Base-by-base conservation (phyloP, 2,888 invertebrate species). In the Mycalesis mineus region DNA sequence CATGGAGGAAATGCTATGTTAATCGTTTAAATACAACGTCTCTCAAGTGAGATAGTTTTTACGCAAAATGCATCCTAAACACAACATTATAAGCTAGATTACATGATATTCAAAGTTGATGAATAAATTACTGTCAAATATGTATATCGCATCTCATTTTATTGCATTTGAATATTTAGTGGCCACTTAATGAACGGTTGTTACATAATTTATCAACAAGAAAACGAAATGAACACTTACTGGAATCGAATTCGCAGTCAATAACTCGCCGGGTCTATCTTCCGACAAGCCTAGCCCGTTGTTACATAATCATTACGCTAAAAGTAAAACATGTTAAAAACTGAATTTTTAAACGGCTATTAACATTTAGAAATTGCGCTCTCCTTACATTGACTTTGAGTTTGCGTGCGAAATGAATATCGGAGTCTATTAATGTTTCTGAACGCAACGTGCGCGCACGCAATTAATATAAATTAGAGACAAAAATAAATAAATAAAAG, bases 381-480 rank as follows among this genome's bases (percentile, higher is more conserved):
- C 65, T 65, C 62, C 54, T 65, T 61, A 57, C 62, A 62, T 53
- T 61, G 61, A 62, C 59, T 62, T 57, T 55, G 64, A 55, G 60
- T 49, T 58, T 64, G 68, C 68, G 63, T 66, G 65, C 50, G 42
- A 55, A 45, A 53, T 57, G 57, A 28, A 51, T 55, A 59, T 50
- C 48, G 55, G 53, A 49, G 22, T 44, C 64, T 69, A 68, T 67
- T 70, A 55, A 60, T 63, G 62, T 66, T 54, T 64, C 63, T 22
- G 68, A 64, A 61, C 64, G 64, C 65, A 55, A 53, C 64, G 61
- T 60, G 67, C 53, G 58, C 64, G 65, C 69, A 70, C 71, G 70
- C 66, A 63, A 57, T 61, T 59, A 63, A 63, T 58, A 65, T 53
- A 61, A 63, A 62, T 55, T 52, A 48, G 55, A 58, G 52, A 51